Percentiles rank a stretch among this genome's conserved stretches.
phyloP scores from a whole-genome alignment of 2,113 vertebrate genomes.

The Capreolus pygargus region DNA sequence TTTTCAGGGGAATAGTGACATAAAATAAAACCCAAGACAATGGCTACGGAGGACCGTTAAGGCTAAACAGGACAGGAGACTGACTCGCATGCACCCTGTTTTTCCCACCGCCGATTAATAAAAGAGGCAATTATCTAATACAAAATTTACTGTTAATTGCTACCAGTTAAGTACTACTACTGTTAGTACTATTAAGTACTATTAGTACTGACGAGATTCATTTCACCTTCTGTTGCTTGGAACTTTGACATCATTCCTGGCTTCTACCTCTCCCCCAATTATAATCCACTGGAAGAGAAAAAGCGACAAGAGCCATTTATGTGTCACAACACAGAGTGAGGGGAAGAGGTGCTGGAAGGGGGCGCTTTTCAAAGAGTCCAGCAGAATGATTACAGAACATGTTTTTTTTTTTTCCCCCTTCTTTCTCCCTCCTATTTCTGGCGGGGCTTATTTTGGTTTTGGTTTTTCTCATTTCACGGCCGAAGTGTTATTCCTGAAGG shows the following conservation, averaged over 20 bases:
- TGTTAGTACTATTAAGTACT: constrained; percentile 48
- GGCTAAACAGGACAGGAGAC: constrained; percentile 38
- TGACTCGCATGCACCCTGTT: background rate
- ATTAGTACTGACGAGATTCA: constrained; percentile 56
- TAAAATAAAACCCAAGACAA: constrained; percentile 43
- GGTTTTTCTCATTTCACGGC: constrained; percentile 59
- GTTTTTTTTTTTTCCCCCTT: background rate
- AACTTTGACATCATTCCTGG: constrained; percentile 78
- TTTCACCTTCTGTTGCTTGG: constrained; percentile 66
- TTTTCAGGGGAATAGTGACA: constrained; percentile 12
- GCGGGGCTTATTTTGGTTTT: background rate
- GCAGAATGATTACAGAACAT: constrained; percentile 61
- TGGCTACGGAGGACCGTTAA: background rate
- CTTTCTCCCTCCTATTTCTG: background rate
- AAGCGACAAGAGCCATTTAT: constrained; percentile 71
- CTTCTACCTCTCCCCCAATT: constrained; percentile 74
- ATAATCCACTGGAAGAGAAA: constrained; percentile 69
- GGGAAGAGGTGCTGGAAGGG: constrained; percentile 65
- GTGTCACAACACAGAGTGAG: constrained; percentile 66
- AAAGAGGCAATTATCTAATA: constrained; percentile 66
- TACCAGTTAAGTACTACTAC: constrained; percentile 27
- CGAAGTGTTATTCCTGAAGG: constrained; percentile 68
- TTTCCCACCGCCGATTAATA: constrained; percentile 56
- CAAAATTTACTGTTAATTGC: constrained; percentile 59
- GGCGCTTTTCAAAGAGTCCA: constrained; percentile 63